A percentile compares a stretch with the other conserved stretches of the same genome.
These are phyloP conservation scores for Hydroisotoma schaefferi DNA, from an alignment of 2,888 invertebrate genomes.

Conservation along the genomic window DNA sequence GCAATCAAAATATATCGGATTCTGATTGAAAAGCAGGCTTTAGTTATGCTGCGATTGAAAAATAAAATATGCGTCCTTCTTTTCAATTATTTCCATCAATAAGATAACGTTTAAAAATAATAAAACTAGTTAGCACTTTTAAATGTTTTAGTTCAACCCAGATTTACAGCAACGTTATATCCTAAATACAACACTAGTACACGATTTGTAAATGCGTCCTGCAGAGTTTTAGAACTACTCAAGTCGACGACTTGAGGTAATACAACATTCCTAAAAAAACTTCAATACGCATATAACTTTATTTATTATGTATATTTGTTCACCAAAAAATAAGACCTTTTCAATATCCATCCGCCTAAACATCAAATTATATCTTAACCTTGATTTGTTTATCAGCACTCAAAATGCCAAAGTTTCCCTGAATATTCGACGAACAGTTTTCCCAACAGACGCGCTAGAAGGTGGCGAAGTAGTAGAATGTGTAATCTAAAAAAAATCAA, in stretches of 20 bases:
- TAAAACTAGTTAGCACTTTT: no score
- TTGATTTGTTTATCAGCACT: no score
- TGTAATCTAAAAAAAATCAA: constrained; percentile 50
- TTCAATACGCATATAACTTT: background rate
- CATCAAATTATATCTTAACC: background rate
- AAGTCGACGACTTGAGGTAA: no score
- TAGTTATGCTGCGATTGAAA: no score
- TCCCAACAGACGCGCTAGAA: constrained; percentile 74
- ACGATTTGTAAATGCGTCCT: no score
- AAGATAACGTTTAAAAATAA: no score
- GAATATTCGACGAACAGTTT: constrained; percentile 84
- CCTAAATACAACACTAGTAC: background rate
- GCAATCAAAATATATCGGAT: no score
- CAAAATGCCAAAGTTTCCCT: constrained; percentile 67
- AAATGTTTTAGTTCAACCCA: no score
- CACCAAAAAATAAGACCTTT: background rate
- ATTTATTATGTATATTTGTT: background rate
- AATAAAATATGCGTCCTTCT: no score
- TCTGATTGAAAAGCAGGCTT: no score
- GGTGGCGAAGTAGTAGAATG: constrained; percentile 55
- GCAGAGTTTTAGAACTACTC: no score
- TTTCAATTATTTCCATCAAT: no score
- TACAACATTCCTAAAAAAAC: background rate
- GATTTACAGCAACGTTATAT: background rate
- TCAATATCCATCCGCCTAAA: background rate